Conservation (phyloP, 2,797 vertebrate genomes). For the Botia almorhae region DNA sequence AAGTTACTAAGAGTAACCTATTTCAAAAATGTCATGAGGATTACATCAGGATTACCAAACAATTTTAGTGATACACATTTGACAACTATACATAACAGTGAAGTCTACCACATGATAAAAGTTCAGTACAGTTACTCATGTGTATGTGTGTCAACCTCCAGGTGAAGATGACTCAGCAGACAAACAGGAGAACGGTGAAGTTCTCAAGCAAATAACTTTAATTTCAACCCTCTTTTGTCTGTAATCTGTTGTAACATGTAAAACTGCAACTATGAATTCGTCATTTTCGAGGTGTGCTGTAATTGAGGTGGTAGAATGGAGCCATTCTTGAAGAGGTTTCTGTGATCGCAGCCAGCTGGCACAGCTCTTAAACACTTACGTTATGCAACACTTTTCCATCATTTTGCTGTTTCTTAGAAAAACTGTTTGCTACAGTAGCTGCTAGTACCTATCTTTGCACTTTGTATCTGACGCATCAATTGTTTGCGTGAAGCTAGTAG, state of each 20-base stretch:
- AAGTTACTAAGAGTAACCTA: not conserved
- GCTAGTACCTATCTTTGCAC: not conserved
- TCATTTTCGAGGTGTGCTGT: slow-evolving; percentile 11
- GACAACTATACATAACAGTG: not conserved
- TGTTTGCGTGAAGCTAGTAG: not conserved
- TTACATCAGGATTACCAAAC: not conserved
- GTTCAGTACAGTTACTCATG: not conserved
- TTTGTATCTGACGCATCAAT: slow-evolving; percentile 9
- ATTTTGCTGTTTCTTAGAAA: slow-evolving; percentile 25
- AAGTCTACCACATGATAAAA: not conserved
- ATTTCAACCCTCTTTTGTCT: not conserved
- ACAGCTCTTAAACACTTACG: slow-evolving; percentile 20
- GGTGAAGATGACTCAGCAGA: slow-evolving; percentile 26
- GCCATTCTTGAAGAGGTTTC: slow-evolving; percentile 24
- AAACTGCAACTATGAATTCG: slow-evolving; percentile 8
- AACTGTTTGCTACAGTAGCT: not conserved
- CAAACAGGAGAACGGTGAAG: slow-evolving; percentile 9
- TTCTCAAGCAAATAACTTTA: not conserved
- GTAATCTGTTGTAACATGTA: slow-evolving; percentile 7
- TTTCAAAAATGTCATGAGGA: not conserved
- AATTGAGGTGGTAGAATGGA: slow-evolving; percentile 15
- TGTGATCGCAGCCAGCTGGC: slow-evolving; percentile 40
- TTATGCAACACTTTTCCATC: slow-evolving; percentile 36
- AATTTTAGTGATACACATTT: too few species aligned
- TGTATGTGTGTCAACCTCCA: slow-evolving; percentile 34